Evolutionary conservation across 2,888 invertebrate genomes (phyloP), one percentile per base, ranked within the genome.

Genomic region (Folsomia manolachei): DNA sequence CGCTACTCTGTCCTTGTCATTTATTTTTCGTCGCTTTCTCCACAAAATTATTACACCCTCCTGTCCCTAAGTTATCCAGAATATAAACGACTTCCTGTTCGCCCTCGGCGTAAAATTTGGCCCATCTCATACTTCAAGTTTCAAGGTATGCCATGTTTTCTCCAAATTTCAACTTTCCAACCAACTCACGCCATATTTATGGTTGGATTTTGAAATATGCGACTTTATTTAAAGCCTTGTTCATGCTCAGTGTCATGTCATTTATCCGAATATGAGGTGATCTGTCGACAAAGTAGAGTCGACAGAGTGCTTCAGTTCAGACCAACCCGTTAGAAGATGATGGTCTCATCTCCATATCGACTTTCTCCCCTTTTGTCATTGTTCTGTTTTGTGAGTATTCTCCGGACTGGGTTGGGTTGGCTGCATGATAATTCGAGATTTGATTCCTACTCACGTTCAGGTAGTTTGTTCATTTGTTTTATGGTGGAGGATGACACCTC

Each of bases 391-490:
- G 39, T 39, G 39, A 39, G 14, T 39, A 39, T 39, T 39, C 7
- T 39, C 39, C 39, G n/a, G n/a, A n/a, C n/a, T n/a, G n/a, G n/a
- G n/a, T n/a, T n/a, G n/a, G n/a, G n/a, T 14, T 14, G 39, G 39
- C 39, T 39, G 39, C 39, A 39, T 39, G 39, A 39, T 39, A 39
- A 39, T 56, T 4, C 7, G 56, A 56, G 56, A 56, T 56, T 56
- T 56, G 56, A 7, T 21, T 56, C 56, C 21, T n/a, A 21, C 19
- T 19, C 56, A 56, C 56, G 56, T 56, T 19, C 56, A 56, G 56
- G 56, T 56, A 56, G 56, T 56, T 56, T 56, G 21, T 56, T 56
- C 56, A 56, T 56, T 56, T 56, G 19, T 56, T 56, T 56, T 56
- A 56, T 56, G 56, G 56, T 19, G 56, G 39, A n/a, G 56, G 56